Evolutionary conservation across 2,113 vertebrate species (phyloP).

Genomic region (Elephas maximus): DNA sequence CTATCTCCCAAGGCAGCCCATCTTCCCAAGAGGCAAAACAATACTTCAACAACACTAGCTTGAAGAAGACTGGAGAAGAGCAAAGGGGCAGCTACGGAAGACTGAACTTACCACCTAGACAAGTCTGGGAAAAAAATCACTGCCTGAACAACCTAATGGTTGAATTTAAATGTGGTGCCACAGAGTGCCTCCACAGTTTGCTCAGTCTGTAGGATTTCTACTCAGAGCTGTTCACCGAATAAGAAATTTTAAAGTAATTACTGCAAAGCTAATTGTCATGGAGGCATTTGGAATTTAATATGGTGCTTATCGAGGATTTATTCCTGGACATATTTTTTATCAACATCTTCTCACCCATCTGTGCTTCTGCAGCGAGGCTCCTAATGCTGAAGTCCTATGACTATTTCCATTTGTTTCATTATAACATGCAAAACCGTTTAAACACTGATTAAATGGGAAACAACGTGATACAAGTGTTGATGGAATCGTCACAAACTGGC

Average conservation of each 20-base stretch:
- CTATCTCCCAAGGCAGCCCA: background rate
- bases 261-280: slow-evolving; percentile 43
- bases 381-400: background rate
- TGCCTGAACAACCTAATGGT: slow-evolving; percentile 32
- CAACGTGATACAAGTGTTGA: background rate
- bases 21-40: background rate
- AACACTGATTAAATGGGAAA: slow-evolving; percentile 33
- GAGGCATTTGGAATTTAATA: slow-evolving; percentile 22
- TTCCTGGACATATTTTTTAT: slow-evolving; percentile 2
- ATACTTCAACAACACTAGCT: background rate
- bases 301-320: slow-evolving; percentile 37
- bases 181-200: background rate
- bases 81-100: background rate
- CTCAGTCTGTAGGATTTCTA: slow-evolving; percentile 36
- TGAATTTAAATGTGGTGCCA: slow-evolving; percentile 21
- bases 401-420: background rate
- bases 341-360: slow-evolving; percentile 16
- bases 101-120: background rate
- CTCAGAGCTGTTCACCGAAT: background rate
- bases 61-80: background rate
- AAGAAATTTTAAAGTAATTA: slow-evolving; percentile 50
- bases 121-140: slow-evolving; percentile 33
- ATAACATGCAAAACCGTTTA: slow-evolving; percentile 41
- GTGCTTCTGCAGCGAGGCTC: slow-evolving; percentile 17
- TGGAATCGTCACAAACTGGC: slow-evolving; percentile 25